Conservation (phyloP, 2,797 vertebrate genomes). For the Taeniopygia guttata region DNA sequence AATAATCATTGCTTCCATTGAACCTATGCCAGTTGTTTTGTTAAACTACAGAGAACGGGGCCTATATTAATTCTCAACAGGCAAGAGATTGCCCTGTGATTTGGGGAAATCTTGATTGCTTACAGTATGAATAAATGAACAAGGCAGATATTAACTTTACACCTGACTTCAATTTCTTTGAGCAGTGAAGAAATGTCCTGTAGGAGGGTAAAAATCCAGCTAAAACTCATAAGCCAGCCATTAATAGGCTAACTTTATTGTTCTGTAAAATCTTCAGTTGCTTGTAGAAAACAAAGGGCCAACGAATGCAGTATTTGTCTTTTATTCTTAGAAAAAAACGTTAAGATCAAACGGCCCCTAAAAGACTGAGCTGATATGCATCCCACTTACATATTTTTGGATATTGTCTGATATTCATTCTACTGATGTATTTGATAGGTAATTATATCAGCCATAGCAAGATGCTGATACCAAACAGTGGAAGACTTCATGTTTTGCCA, state of each 20-base stretch:
- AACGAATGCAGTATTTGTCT: neutral
- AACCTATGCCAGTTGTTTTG: conserved; percentile 58
- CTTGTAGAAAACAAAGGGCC: conserved; percentile 39
- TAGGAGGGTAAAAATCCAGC: conserved; percentile 22
- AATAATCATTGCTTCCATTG: conserved; percentile 46
- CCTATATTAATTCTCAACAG: conserved; percentile 29
- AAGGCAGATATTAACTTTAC: conserved; percentile 56
- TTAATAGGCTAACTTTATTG: conserved; percentile 41
- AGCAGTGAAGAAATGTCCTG: conserved; percentile 41
- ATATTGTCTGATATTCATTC: conserved; percentile 1
- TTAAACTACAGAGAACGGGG: conserved; percentile 40
- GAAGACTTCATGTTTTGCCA: conserved; percentile 24
- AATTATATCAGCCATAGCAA: conserved; percentile 11
- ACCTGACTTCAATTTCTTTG: conserved; percentile 56
- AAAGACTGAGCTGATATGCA: conserved; percentile 16
- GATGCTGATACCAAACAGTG: neutral
- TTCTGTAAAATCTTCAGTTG: conserved; percentile 36
- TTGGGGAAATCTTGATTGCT: conserved; percentile 57
- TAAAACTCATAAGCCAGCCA: neutral
- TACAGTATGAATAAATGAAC: conserved; percentile 61
- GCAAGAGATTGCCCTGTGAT: conserved; percentile 61
- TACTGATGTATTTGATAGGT: conserved; percentile 34
- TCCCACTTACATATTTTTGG: conserved; percentile 4
- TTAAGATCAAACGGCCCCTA: conserved; percentile 17
- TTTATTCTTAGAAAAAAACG: neutral